Evolutionary conservation across 2,888 invertebrate species (phyloP), one percentile per base, ranked within the genome.

Genomic region (Endotricha flammealis): DNA sequence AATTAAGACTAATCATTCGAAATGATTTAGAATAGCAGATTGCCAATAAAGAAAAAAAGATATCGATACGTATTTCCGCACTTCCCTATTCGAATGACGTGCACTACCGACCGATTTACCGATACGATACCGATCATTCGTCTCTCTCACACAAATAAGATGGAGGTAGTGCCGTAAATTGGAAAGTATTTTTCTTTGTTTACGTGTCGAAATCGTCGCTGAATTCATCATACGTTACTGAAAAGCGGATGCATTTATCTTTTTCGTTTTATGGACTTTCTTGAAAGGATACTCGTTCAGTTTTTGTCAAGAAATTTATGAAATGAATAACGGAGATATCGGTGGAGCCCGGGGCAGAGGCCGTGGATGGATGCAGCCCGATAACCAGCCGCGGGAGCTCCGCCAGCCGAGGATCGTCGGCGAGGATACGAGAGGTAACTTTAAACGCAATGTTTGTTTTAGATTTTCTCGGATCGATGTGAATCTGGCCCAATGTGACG

Each of bases 281-380:
- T 53, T 64, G 59, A 48, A 51, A 59, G 50, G 58, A 58, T 56
- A 49, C 56, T 47, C 40, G 51, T 41, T 54, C 38, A 61, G 48
- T 51, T 53, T 46, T 48, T 57, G 39, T 52, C 48, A 47, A 50
- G 50, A 47, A 47, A 39, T 47, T 32, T 47, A 47, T 71, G 73
- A 74, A 76, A 87, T 87, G 87, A 87, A 85, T 73, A 87, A 87
- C 83, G 87, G 86, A 56, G 87, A 87, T 47, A 65, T 80, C 57
- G 80, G 86, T 57, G 82, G 79, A 63, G 64, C 83, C 39, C 76
- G 85, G 69, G 83, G 87, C 60, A 80, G 81, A 64, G 87, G 87
- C 64, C 85, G 87, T 56, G 81, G 85, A 52, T 85, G 83, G 83
- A 77, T 77, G 62, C 78, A 83, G 58, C 59, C 77, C 45, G 83